Base-by-base conservation (phyloP, 2,888 invertebrate genomes). In the Alviniconcha strummeri region DNA sequence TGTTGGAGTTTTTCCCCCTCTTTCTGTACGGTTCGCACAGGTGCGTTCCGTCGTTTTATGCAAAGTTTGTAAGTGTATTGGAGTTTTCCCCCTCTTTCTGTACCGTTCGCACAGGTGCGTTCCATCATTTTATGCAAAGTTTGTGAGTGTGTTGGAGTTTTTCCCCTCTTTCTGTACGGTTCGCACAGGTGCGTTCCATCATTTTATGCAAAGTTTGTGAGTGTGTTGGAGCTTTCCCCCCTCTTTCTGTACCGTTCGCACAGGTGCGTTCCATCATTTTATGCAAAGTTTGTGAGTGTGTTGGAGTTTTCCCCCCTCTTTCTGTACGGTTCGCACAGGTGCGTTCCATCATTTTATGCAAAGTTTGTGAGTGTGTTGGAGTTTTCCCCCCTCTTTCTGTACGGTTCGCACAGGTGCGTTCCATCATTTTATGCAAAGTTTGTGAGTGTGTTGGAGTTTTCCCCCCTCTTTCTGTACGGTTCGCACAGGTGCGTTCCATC, bases 241-340 rank as follows among this genome's bases (percentile, higher is more conserved):
- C 36, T 36, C 36, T 36, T 36, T 36, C 36, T 36, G 36, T 36
- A 36, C 1, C 1, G 36, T 36, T 36, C 36, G 3, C 36, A 36
- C 36, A 36, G 36, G 36, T 36, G 36, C 36, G 36, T 36, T 36
- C 36, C 36, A 3, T 36, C 36, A 36, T 36, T 36, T n/a, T n/a
- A n/a, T 91, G 90, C 83, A 84, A 87, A 78, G 67, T 86, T 72
- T 82, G 90, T 91, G 84, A 88, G 89, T 86, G 67, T 5, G 72
- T 56, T 64, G 60, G 15, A 76, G 13, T 19, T 76, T 19, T 2
- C 36, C 36, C 36, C 36, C 36, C 36, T 36, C 36, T 36, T 36
- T 36, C 36, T 36, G 36, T 36, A 36, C 1, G 36, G 36, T 36
- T 36, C 36, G 3, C 36, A 36, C 36, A 36, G 36, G 36, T 36